These are phyloP conservation scores for Eospalax fontanierii DNA, from an alignment of 2,797 vertebrate genomes.

Conservation along the genomic window DNA sequence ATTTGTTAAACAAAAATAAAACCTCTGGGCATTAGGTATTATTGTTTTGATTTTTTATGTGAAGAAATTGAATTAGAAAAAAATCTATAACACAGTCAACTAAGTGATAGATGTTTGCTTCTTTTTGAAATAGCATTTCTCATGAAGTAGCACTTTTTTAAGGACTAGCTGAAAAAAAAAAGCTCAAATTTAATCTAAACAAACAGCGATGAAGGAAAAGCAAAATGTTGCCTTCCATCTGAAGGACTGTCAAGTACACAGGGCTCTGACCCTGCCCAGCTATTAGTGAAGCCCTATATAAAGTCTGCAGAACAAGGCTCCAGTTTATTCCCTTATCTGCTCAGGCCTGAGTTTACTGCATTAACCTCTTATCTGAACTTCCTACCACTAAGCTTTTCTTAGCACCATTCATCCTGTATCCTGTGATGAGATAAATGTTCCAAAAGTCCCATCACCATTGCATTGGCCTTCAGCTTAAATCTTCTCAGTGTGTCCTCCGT, in stretches of 20 bases:
- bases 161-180: slow-evolving; percentile 9
- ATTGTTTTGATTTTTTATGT: neutral
- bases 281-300: slow-evolving; percentile 57
- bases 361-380: slow-evolving; percentile 82
- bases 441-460: slow-evolving; percentile 51
- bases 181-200: neutral
- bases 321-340: slow-evolving; percentile 63
- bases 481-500: neutral
- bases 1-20: neutral
- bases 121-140: slow-evolving; percentile 58
- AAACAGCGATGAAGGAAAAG: slow-evolving; percentile 8
- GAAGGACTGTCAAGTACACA: slow-evolving; percentile 64
- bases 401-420: slow-evolving; percentile 64
- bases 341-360: slow-evolving; percentile 67
- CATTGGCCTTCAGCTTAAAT: slow-evolving; percentile 50
- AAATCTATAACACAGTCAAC: neutral
- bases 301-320: slow-evolving; percentile 38
- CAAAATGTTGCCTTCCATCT: slow-evolving; percentile 29
- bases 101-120: neutral
- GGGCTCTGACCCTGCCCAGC: slow-evolving; percentile 30
- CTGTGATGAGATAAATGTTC: slow-evolving; percentile 75
- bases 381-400: slow-evolving; percentile 79
- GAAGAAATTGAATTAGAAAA: slow-evolving; percentile 8
- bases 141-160: slow-evolving; percentile 33
- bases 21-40: neutral